These are phyloP conservation scores for Lordiphosa stackelbergi DNA, from an alignment of 1,140 invertebrate genomes.

Conservation along the genomic window DNA sequence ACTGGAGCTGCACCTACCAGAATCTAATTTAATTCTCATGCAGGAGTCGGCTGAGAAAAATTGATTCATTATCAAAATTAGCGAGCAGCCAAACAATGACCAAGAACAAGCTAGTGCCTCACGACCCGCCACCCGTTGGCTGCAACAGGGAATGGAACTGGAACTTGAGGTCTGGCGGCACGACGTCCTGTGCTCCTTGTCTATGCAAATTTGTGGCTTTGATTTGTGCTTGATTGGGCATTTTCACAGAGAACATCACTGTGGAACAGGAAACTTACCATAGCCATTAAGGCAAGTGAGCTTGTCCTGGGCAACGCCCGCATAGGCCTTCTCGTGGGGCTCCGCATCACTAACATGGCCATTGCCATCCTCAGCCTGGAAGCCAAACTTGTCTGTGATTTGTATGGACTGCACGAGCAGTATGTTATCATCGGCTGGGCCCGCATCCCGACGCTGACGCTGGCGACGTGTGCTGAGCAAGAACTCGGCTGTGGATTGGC, in stretches of 20 bases:
- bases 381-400: conserved; percentile 94
- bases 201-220: conserved; percentile 66
- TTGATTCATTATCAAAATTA: conserved; percentile 76
- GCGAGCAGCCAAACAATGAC: conserved; percentile 58
- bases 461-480: conserved; percentile 65
- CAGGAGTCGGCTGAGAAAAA: conserved; percentile 61
- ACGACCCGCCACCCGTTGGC: conserved; percentile 52
- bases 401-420: conserved; percentile 93
- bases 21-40: conserved; percentile 69
- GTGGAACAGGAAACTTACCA: conserved; percentile 60
- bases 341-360: conserved; percentile 35
- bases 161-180: conserved; percentile 6
- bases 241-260: conserved; percentile 54
- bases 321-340: conserved; percentile 67
- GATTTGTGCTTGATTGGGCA: conserved; percentile 68
- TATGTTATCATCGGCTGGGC: conserved; percentile 85
- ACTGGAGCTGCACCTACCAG: conserved; percentile 14
- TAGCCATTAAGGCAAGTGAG: conserved; percentile 76
- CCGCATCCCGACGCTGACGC: conserved; percentile 62
- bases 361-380: conserved; percentile 80
- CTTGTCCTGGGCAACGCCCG: conserved; percentile 70
- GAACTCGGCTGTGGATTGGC: conserved; percentile 61
- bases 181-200: conserved; percentile 53
- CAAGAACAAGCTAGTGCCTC: conserved; percentile 64
- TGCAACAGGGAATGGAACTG: conserved; percentile 23